Percentiles rank a stretch among this genome's conserved stretches.
phyloP scores from a whole-genome alignment of 2,113 vertebrate genomes.

The Dunckerocampus dactyliophorus region DNA sequence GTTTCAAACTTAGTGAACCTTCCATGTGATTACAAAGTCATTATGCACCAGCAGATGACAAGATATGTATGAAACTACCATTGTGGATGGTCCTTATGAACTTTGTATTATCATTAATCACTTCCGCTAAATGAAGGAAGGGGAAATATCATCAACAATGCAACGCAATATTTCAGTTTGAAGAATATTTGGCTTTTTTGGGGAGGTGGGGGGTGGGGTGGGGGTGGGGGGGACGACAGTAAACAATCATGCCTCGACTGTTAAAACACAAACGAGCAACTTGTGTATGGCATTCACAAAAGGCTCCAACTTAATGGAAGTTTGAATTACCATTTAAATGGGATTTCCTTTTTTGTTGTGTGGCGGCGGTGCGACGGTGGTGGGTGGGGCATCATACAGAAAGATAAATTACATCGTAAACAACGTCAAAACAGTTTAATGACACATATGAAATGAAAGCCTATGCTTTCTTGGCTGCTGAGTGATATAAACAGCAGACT shows the following conservation, averaged over 20 bases:
- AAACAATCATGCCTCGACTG: constrained; percentile 54
- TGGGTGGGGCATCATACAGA: constrained; percentile 54
- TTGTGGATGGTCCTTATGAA: constrained; percentile 34
- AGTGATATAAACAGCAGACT: constrained; percentile 58
- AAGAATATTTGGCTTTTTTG: constrained; percentile 63
- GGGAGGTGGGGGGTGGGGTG: too few species aligned
- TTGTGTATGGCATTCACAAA: constrained; percentile 62
- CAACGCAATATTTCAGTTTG: constrained; percentile 42
- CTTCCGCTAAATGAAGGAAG: constrained; percentile 37
- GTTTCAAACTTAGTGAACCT: constrained; percentile 23
- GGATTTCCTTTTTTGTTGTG: constrained; percentile 61
- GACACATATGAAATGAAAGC: constrained; percentile 71
- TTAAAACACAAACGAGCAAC: constrained; percentile 57
- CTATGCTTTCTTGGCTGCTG: constrained; percentile 54
- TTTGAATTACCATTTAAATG: constrained; percentile 78
- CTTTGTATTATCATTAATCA: constrained; percentile 38
- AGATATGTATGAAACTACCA: constrained; percentile 19
- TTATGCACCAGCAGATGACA: constrained; percentile 20
- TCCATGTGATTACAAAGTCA: constrained; percentile 39
- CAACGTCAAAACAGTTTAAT: constrained; percentile 75
- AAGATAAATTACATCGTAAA: constrained; percentile 76
- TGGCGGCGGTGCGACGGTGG: too few species aligned
- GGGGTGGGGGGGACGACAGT: constrained; percentile 15
- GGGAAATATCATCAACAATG: constrained; percentile 47
- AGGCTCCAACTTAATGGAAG: constrained; percentile 66